Base-by-base conservation (phyloP, 2,797 vertebrate genomes). In the Protonibea diacanthus region DNA sequence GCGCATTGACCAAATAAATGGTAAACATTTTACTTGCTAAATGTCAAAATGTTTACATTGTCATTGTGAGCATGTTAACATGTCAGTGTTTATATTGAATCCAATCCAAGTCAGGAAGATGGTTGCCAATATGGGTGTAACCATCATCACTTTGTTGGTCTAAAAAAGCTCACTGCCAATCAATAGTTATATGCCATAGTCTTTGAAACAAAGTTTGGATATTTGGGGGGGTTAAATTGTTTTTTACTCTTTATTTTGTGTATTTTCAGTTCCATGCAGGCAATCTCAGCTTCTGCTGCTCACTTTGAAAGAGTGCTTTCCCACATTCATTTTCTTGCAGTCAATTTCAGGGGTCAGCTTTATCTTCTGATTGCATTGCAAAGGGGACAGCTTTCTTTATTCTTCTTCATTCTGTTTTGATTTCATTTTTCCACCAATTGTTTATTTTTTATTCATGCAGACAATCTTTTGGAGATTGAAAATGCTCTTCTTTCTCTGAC, bases 371-470 rank as follows among this genome's bases (percentile, higher is more conserved):
- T 69, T 74, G 58, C 45, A 53, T 75, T 66, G 71, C 74, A 78
- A 79, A 69, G n/a, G 62, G 6, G 10, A 21, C 52, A 14, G 44
- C 48, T 74, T 74, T 83, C 40, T 48, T 63, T 38, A 14, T 57
- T 60, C 49, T 29, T 38, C 45, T 81, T 65, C 74, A 38, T 84
- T 71, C 17, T 69, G 1, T 51, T 76, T 29, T 63, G 57, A 5
- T 29, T 53, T 65, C 33, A 38, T 72, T 62, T 47, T 40, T 13
- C 2, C 8, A 8, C 33, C 56, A 59, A 14, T 74, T 81, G 69
- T 84, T 82, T 86, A 82, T 92, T 61, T 83, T 81, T 87, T 86
- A 82, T 91, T 84, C 71, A 83, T 76, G 12, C 14, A 33, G 55
- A 57, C 21, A 69, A 53, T 85, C 52, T 88, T 76, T 64, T 61